These are phyloP conservation scores for Dimorphilus gyrociliatus DNA, from an alignment of 2,888 invertebrate genomes.

Conservation along the genomic window DNA sequence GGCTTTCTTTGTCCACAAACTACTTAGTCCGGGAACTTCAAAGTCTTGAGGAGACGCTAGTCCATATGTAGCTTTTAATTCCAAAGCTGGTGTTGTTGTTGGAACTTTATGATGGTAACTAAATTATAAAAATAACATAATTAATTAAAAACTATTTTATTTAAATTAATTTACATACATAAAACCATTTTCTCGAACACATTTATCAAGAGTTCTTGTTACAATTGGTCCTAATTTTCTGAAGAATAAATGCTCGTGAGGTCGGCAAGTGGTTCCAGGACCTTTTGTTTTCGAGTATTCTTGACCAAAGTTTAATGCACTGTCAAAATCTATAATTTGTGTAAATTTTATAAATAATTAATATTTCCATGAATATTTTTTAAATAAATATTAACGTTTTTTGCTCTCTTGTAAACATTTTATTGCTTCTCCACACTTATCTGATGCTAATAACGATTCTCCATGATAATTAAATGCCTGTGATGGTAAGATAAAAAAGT, in stretches of 20 bases:
- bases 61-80: conserved; percentile 48
- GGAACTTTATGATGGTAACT: conserved; percentile 50
- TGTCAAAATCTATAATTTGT: conserved; percentile 39
- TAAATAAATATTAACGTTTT: conserved; percentile 29
- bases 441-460: conserved; percentile 44
- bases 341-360: too few species aligned
- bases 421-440: conserved; percentile 50
- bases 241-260: conserved; percentile 48
- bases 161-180: conserved; percentile 40
- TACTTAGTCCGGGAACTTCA: conserved; percentile 40
- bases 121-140: conserved; percentile 4
- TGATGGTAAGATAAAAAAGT: too few species aligned
- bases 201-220: conserved; percentile 47
- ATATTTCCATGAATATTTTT: too few species aligned
- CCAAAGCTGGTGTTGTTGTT: conserved; percentile 43
- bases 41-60: conserved; percentile 47
- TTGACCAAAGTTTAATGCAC: conserved; percentile 42
- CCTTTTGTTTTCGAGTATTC: conserved; percentile 46
- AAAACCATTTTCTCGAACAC: conserved; percentile 49
- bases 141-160: neutral
- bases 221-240: conserved; percentile 44
- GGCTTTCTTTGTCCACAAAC: conserved; percentile 41
- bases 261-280: conserved; percentile 44
- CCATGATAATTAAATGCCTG: conserved; percentile 49
- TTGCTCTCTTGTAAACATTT: conserved; percentile 45